A percentile compares a stretch with the other conserved stretches of the same genome.
These are phyloP conservation scores for Caenorhabditis sulstoni DNA, from an alignment of 2,888 invertebrate species.

Conservation along the genomic window DNA sequence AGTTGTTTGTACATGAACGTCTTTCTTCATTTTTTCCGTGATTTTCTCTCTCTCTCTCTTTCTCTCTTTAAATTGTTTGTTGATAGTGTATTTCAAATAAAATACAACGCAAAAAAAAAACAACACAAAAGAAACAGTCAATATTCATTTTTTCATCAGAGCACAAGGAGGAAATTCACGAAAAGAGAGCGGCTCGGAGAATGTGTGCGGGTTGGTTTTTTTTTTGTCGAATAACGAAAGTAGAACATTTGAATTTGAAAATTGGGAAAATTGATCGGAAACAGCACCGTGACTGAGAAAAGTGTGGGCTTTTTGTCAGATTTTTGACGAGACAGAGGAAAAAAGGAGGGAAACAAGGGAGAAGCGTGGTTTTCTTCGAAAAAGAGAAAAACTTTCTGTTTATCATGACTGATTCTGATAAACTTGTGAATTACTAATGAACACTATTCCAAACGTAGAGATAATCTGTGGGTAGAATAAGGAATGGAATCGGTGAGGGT, in stretches of 20 bases:
- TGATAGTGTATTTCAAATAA: slow-evolving; percentile 46
- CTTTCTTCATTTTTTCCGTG: too few relatives aligned
- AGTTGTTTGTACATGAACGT: slow-evolving; percentile 53
- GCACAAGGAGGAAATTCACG: too few relatives aligned
- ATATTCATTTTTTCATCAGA: too few relatives aligned
- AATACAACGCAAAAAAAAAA: slow-evolving; percentile 13
- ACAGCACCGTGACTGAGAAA: slow-evolving; percentile 23
- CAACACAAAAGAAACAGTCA: too few relatives aligned
- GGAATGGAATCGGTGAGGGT: neutral
- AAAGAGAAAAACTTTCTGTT: too few relatives aligned
- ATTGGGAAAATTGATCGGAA: neutral
- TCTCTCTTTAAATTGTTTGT: slow-evolving; percentile 28
- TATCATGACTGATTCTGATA: too few relatives aligned
- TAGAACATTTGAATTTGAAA: slow-evolving; percentile 2
- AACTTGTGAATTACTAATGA: too few relatives aligned
- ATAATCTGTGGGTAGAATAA: too few relatives aligned
- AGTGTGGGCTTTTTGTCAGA: too few relatives aligned
- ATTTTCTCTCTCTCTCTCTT: neutral
- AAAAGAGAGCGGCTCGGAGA: neutral
- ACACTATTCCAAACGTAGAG: too few relatives aligned
- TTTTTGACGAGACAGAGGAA: neutral
- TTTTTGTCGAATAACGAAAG: neutral
- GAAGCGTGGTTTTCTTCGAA: neutral
- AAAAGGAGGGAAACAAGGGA: slow-evolving; percentile 12
- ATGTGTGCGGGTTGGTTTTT: neutral